Percentiles rank a stretch among this genome's conserved stretches.
Conservation (phyloP, 2,888 invertebrate genomes). For the Cheilosia impressa region DNA sequence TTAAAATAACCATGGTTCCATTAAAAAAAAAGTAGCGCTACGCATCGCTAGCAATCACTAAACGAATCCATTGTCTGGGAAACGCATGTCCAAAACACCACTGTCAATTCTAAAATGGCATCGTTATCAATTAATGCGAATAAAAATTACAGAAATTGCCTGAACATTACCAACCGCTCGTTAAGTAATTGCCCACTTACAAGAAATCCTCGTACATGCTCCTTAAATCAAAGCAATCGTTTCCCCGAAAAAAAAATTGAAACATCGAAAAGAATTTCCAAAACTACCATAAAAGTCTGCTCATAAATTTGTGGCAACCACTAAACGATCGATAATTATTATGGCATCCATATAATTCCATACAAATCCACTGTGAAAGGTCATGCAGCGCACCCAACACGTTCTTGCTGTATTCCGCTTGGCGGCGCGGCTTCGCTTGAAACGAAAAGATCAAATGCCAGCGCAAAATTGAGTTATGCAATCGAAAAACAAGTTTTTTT, state of each 20-base stretch:
- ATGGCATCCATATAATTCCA: neutral
- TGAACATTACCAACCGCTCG: neutral
- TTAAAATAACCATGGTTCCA: too few relatives aligned
- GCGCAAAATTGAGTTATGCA: constrained; percentile 27
- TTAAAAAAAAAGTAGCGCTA: too few relatives aligned
- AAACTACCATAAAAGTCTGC: constrained; percentile 3
- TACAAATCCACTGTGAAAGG: neutral
- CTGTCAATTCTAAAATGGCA: neutral
- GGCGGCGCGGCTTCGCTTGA: constrained; percentile 14
- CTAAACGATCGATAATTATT: constrained; percentile 16
- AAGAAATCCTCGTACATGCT: neutral
- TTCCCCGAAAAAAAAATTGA: neutral
- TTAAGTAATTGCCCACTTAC: constrained; percentile 20
- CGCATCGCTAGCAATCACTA: too few relatives aligned
- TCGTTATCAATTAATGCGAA: neutral
- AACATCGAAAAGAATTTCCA: constrained; percentile 1
- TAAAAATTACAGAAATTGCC: neutral
- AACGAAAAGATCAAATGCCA: constrained; percentile 31
- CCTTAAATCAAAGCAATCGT: neutral
- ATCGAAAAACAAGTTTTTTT: constrained; percentile 17
- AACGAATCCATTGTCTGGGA: too few relatives aligned
- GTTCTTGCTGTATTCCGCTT: constrained; percentile 22
- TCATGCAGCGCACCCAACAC: neutral
- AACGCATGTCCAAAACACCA: too few relatives aligned
- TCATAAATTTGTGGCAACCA: constrained; percentile 15